Conservation (phyloP, 2,113 vertebrate genomes). For the Sterrhoptilus dennistouni region DNA sequence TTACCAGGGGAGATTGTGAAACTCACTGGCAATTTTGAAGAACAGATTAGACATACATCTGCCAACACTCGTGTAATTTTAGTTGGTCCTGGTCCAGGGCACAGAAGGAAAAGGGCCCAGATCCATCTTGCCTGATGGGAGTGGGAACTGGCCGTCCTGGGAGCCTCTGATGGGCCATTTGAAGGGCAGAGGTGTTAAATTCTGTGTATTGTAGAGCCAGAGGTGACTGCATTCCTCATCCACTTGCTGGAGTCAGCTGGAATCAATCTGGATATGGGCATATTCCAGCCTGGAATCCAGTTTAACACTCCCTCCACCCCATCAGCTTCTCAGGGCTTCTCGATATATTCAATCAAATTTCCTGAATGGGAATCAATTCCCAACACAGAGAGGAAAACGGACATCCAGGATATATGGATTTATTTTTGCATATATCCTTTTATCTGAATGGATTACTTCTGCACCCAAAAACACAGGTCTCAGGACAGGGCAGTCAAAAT, state of each 20-base stretch:
- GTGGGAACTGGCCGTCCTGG: not conserved
- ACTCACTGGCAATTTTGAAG: conserved; percentile 62
- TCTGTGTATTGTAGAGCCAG: not conserved
- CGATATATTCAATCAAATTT: not conserved
- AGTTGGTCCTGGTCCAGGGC: conserved; percentile 36
- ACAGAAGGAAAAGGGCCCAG: conserved; percentile 25
- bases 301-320: not conserved
- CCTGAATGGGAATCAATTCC: not conserved
- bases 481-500: not conserved
- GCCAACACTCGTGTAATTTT: conserved; percentile 50
- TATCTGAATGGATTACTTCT: not conserved
- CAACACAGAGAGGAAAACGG: accelerated
- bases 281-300: not conserved
- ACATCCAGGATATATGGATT: not conserved
- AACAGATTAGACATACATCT: conserved; percentile 61
- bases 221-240: not conserved
- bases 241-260: not conserved
- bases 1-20: conserved; percentile 64
- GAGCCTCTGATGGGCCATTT: not conserved
- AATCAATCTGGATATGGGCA: not conserved
- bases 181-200: not conserved
- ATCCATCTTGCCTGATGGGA: conserved; percentile 26
- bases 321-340: not conserved
- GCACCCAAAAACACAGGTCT: not conserved
- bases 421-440: not conserved